phyloP scores from a whole-genome alignment of 2,113 vertebrate species.

The Ceuthmochares aereus region DNA sequence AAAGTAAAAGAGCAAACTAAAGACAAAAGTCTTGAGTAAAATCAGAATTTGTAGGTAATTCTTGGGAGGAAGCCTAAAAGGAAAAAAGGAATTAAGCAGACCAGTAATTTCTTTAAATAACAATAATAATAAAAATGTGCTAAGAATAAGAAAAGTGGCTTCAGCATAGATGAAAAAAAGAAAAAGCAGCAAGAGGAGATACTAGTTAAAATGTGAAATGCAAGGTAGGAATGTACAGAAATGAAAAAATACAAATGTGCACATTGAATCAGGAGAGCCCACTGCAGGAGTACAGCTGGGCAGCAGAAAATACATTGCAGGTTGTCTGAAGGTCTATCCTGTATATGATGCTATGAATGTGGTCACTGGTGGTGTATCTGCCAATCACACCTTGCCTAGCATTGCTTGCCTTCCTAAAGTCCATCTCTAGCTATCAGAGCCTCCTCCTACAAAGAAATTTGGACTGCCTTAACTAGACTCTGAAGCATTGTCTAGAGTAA shows the following conservation, averaged over 20 bases:
- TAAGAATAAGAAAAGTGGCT: background rate
- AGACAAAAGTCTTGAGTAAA: background rate
- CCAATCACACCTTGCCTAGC: background rate
- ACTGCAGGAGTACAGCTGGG: accelerated
- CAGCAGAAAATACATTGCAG: background rate
- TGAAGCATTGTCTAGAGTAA: background rate
- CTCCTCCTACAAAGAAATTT: background rate
- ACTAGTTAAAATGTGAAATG: background rate
- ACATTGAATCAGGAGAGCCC: background rate
- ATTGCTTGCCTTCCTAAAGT: background rate
- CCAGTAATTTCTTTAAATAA: background rate
- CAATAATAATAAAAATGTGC: background rate
- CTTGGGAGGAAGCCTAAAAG: background rate
- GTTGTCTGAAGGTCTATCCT: background rate
- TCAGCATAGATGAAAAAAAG: background rate
- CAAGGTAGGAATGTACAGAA: background rate
- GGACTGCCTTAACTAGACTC: background rate
- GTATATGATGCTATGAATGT: background rate
- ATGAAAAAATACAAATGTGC: background rate
- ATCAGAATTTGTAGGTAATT: background rate
- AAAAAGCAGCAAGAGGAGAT: background rate
- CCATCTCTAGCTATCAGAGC: background rate
- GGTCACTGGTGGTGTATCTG: background rate
- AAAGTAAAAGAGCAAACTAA: background rate
- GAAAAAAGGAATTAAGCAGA: background rate